Evolutionary conservation across 2,888 invertebrate genomes (phyloP).

Genomic region (Tinea semifulvella): DNA sequence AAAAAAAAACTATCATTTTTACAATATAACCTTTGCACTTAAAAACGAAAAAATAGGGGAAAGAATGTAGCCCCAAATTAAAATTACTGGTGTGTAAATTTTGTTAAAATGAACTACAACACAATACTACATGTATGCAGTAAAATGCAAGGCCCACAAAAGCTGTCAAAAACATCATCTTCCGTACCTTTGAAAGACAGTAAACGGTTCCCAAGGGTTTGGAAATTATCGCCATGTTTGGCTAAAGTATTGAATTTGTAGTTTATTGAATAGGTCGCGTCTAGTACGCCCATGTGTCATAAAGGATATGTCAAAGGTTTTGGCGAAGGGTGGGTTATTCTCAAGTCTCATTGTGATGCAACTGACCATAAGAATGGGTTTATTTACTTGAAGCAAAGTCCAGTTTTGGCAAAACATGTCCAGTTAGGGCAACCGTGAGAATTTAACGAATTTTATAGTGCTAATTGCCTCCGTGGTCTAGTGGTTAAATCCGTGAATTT

Average conservation of each 20-base stretch:
- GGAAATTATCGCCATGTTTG: slow-evolving; percentile 56
- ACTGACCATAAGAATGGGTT: slow-evolving; percentile 53
- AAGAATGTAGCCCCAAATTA: slow-evolving; percentile 5
- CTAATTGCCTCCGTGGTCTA: too few relatives aligned
- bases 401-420: slow-evolving; percentile 36
- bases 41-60: not conserved
- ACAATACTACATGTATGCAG: slow-evolving; percentile 32
- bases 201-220: slow-evolving; percentile 44
- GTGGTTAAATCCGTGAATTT: too few relatives aligned
- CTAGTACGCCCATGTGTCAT: slow-evolving; percentile 45
- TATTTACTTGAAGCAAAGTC: slow-evolving; percentile 44
- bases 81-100: slow-evolving; percentile 8
- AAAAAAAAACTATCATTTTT: too few relatives aligned
- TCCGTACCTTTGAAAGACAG: slow-evolving; percentile 16
- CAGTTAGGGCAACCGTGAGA: slow-evolving; percentile 42
- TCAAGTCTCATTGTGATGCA: slow-evolving; percentile 47
- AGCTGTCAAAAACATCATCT: slow-evolving; percentile 57
- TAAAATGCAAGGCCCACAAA: slow-evolving; percentile 34
- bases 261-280: slow-evolving; percentile 34
- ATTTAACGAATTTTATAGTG: slow-evolving; percentile 22
- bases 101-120: slow-evolving; percentile 24
- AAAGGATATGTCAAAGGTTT: slow-evolving; percentile 46
- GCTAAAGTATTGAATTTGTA: slow-evolving; percentile 35
- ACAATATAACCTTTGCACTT: slow-evolving; percentile 17
- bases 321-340: slow-evolving; percentile 49